A percentile compares a stretch with the other conserved stretches of the same genome.
Evolutionary conservation across 2,113 vertebrate species (phyloP).

Genomic region (Oplegnathus fasciatus): DNA sequence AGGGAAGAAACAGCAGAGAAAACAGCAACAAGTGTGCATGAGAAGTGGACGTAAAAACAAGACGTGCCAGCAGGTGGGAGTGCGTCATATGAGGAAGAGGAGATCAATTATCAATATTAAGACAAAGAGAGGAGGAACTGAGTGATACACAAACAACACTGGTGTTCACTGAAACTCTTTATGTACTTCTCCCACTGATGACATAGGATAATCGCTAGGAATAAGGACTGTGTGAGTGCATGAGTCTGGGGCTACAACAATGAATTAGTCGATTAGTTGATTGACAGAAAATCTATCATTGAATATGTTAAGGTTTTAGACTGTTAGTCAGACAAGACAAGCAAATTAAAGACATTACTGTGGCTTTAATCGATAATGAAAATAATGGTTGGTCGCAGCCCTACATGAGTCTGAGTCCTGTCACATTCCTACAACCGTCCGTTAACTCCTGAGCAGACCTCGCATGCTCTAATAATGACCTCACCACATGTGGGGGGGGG

Average conservation of each 20-base stretch:
- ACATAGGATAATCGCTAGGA: background rate
- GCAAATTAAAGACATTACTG: background rate
- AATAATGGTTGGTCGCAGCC: background rate
- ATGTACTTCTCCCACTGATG: background rate
- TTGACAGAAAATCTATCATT: background rate
- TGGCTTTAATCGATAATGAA: background rate
- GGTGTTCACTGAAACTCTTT: background rate
- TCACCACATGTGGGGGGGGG: slow-evolving; percentile 35
- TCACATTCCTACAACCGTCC: background rate
- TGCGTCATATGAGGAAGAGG: slow-evolving; percentile 33
- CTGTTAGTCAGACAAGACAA: background rate
- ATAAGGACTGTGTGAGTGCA: background rate
- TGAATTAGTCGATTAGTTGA: background rate
- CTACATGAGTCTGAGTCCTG: background rate
- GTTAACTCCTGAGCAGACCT: background rate
- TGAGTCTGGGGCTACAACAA: background rate
- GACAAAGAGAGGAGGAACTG: slow-evolving; percentile 12
- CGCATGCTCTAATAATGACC: slow-evolving; percentile 29
- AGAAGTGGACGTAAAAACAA: slow-evolving; percentile 19
- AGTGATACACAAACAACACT: background rate
- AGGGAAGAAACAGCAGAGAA: background rate
- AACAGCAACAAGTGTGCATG: slow-evolving; percentile 13
- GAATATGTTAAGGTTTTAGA: background rate
- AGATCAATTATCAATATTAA: background rate
- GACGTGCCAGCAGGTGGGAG: background rate